Base-by-base conservation (phyloP, 1,140 invertebrate species). In the Drosophila parabipectinata region DNA sequence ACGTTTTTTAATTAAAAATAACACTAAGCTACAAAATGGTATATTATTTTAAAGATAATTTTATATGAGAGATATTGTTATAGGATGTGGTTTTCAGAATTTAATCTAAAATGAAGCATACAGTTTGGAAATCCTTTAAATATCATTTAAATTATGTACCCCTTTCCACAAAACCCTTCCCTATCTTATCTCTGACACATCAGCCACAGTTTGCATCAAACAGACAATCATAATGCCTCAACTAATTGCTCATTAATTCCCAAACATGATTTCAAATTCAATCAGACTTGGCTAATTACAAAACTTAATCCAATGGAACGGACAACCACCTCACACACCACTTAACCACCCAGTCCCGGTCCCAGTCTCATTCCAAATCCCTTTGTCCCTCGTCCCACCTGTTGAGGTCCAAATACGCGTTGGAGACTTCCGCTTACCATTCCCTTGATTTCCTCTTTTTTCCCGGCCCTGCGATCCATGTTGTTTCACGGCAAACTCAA, bases 241-340 rank as follows among this genome's bases (percentile, higher is more conserved):
- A 57, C 51, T 69, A 69, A 74, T 74, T 74, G 71, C 53, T 66
- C 53, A 74, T 74, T 74, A 74, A 74, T 74, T 64, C 54, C 34
- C 60, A 63, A 62, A 73, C 69, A 50, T 64, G 32, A 74, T 58
- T 74, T 64, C 32, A 60, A 50, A 52, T 72, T 72, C 60, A 74
- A 74, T 74, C 72, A 58, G 71, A 57, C 41, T 50, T 12, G 32
- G 48, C 52, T 74, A 74, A 74, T 74, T 74, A 64, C 55, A 32
- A 52, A 56, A 74, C 47, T 52, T 74, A 63, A 74, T 69, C 66
- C 51, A 12, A 32, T 69, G 63, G 51, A 57, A 69, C 26, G 66
- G 63, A 44, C n/a, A 44, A 5, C 8, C 12, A 5, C 8, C 12
- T 6, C 39, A 41, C 39, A 4, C 14, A n/a, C 39, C 39, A 18